Conservation (phyloP, 2,888 invertebrate species). For the Smittia sp. region DNA sequence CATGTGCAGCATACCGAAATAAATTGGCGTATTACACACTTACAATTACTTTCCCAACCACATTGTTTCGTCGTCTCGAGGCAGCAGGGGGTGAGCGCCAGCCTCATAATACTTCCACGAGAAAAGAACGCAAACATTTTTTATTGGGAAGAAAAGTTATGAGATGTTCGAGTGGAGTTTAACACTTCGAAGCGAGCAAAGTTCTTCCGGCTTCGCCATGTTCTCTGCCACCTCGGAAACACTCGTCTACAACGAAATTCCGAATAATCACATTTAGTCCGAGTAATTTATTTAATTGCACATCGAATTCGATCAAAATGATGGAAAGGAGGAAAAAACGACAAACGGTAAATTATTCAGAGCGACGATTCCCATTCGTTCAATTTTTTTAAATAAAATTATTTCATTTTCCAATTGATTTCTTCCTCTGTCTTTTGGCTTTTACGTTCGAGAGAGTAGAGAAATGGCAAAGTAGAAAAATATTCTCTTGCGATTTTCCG, state of each 20-base stretch:
- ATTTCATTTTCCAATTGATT: conserved; percentile 22
- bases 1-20: too few species aligned
- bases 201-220: not conserved
- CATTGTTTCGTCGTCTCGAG: too few species aligned
- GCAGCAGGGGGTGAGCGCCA: too few species aligned
- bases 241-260: not conserved
- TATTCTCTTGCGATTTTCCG: not conserved
- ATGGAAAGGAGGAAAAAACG: not conserved
- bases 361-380: not conserved
- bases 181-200: too few species aligned
- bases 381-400: conserved; percentile 18
- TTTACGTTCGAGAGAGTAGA: not conserved
- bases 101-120: too few species aligned
- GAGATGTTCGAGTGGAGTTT: too few species aligned
- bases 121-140: too few species aligned
- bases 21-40: too few species aligned
- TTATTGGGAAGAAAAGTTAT: too few species aligned
- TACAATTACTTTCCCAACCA: too few species aligned
- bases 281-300: conserved; percentile 38
- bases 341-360: conserved; percentile 1
- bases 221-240: not conserved
- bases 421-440: not conserved
- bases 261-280: conserved; percentile 23
- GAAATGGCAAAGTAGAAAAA: not conserved
- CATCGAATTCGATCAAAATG: conserved; percentile 29